Evolutionary conservation across 2,797 vertebrate genomes (phyloP).

Genomic region (Sebastes minor): DNA sequence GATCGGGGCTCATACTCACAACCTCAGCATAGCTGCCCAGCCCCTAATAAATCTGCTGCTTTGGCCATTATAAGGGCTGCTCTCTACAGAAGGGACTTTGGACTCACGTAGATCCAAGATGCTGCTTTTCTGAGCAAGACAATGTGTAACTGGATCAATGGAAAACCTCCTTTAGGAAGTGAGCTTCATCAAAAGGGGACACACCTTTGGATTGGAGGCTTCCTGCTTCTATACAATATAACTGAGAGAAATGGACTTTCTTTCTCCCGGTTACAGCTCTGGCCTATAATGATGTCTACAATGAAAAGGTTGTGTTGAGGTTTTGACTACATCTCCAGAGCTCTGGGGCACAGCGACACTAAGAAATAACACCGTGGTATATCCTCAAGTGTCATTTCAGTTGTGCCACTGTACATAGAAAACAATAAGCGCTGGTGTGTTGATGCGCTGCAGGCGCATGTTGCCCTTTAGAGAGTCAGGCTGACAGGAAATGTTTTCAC

Average conservation of each 20-base stretch:
- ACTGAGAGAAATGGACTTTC: neutral
- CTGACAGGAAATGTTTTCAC: neutral
- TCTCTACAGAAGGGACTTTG: no score
- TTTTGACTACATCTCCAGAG: neutral
- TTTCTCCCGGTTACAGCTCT: neutral
- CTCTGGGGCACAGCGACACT: neutral
- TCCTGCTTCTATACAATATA: neutral
- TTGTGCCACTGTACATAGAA: neutral
- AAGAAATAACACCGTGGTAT: neutral
- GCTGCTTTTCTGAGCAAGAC: neutral
- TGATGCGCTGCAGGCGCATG: neutral
- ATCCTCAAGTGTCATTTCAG: neutral
- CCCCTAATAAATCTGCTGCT: neutral
- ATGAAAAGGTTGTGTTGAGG: neutral
- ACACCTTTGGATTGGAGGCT: neutral
- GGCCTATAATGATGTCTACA: neutral
- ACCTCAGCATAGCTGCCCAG: no score
- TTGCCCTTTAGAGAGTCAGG: neutral
- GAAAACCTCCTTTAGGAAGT: neutral
- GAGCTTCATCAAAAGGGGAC: neutral
- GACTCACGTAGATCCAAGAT: neutral
- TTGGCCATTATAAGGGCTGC: no score
- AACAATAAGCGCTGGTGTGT: neutral
- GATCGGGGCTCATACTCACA: no score
- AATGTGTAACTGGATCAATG: neutral